phyloP scores from a whole-genome alignment of 2,797 vertebrate genomes.

The Sphenopsis melanotis region DNA sequence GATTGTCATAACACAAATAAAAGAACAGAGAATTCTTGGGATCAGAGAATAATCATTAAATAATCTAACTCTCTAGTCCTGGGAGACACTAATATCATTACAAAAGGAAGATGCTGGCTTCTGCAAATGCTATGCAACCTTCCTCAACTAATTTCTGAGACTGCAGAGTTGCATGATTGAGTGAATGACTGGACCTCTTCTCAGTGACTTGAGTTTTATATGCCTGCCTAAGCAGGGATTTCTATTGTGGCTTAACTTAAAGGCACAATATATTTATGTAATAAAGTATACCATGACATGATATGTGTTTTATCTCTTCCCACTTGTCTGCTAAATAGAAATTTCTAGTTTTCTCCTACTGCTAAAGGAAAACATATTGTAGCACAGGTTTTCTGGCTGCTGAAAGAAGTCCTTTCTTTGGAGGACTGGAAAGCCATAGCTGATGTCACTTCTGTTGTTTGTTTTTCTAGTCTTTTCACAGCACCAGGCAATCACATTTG shows the following conservation, averaged over 20 bases:
- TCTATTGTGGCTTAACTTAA: not conserved
- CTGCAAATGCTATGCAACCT: not conserved
- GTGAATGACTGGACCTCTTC: not conserved
- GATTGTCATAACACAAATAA: not conserved
- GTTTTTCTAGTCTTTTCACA: not conserved
- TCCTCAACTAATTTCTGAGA: not conserved
- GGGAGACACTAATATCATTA: not conserved
- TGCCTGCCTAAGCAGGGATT: not conserved
- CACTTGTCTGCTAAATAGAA: not conserved
- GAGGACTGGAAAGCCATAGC: not conserved
- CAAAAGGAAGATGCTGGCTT: not conserved
- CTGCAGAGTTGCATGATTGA: not conserved
- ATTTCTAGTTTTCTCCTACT: not conserved
- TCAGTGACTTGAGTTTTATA: not conserved
- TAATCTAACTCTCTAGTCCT: not conserved
- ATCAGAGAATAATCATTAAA: not conserved
- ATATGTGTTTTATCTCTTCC: not conserved
- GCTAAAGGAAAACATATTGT: not conserved
- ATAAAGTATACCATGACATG: not conserved
- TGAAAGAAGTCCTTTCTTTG: not conserved
- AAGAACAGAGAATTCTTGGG: not conserved
- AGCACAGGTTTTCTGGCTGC: not conserved
- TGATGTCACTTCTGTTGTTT: not conserved
- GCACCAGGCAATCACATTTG: not conserved
- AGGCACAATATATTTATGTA: not conserved